Conservation (phyloP, 2,797 vertebrate genomes). For the Coracias cyanogaster region DNA sequence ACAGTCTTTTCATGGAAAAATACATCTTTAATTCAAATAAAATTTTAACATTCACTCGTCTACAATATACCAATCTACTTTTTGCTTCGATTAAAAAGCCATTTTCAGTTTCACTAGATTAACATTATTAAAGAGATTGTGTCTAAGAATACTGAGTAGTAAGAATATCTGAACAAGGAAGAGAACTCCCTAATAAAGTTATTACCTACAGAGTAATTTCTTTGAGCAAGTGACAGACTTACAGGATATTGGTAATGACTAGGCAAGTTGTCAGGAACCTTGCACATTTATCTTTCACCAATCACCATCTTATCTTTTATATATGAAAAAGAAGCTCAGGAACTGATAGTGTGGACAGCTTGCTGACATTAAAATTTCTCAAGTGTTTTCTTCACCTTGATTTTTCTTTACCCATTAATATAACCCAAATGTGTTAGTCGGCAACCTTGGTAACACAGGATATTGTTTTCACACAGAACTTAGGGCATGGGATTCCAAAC, state of each 20-base stretch:
- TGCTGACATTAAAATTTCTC: conserved; percentile 24
- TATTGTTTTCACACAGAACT: not conserved
- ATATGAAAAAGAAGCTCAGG: conserved; percentile 9
- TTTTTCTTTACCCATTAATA: conserved; percentile 1
- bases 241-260: not conserved
- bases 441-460: not conserved
- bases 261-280: not conserved
- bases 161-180: not conserved
- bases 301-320: not conserved
- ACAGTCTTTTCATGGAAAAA: not conserved
- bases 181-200: not conserved
- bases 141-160: not conserved
- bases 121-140: not conserved
- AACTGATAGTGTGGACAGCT: not conserved
- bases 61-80: not conserved
- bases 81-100: not conserved
- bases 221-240: not conserved
- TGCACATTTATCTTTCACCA: conserved; percentile 41
- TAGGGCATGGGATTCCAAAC: not conserved
- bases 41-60: not conserved
- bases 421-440: not conserved
- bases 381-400: not conserved
- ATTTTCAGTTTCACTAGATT: not conserved
- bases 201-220: conserved; percentile 7
- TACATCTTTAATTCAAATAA: not conserved